Percentiles rank a stretch among this genome's conserved stretches.
These are phyloP conservation scores for Perizoma affinitatum DNA, from an alignment of 2,888 invertebrate genomes.

Conservation along the genomic window DNA sequence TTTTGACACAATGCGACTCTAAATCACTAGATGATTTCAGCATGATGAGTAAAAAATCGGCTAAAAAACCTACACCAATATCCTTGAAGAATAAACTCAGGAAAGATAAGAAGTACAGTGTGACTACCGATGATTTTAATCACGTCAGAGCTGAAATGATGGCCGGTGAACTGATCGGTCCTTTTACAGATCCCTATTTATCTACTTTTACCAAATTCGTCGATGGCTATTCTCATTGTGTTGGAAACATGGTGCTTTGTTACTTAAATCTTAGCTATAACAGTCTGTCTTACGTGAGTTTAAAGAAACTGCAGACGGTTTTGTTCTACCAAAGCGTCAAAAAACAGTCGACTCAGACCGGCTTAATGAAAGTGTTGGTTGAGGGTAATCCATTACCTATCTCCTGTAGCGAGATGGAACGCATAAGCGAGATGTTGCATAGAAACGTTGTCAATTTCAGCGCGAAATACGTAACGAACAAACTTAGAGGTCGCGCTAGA, in stretches of 20 bases:
- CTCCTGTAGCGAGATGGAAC: constrained; percentile 43
- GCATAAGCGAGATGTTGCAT: constrained; percentile 42
- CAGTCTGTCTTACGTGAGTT: constrained; percentile 47
- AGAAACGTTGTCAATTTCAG: constrained; percentile 30
- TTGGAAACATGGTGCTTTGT: constrained; percentile 57
- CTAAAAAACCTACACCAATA: constrained; percentile 33
- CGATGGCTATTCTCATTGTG: constrained; percentile 43
- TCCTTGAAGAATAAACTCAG: constrained; percentile 13
- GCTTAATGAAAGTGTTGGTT: constrained; percentile 53
- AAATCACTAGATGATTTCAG: constrained; percentile 39
- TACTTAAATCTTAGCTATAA: constrained; percentile 66
- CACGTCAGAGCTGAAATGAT: constrained; percentile 44
- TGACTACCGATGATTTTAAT: constrained; percentile 33
- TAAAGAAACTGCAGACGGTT: constrained; percentile 49
- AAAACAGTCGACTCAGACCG: constrained; percentile 41
- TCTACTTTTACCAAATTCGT: constrained; percentile 32
- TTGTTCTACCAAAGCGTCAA: constrained; percentile 49
- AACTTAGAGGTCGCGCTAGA: constrained; percentile 32
- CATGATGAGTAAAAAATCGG: constrained; percentile 32
- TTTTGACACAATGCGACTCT: constrained; percentile 27
- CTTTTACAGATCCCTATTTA: constrained; percentile 52
- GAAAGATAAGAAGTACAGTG: constrained; percentile 29
- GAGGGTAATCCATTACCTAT: constrained; percentile 60
- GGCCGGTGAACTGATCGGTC: constrained; percentile 46
- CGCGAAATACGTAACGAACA: constrained; percentile 19